Percentiles rank a stretch among this genome's conserved stretches.
phyloP scores from a whole-genome alignment of 53 echinoderm and acorn worm species.

The Paelopatides confundens region DNA sequence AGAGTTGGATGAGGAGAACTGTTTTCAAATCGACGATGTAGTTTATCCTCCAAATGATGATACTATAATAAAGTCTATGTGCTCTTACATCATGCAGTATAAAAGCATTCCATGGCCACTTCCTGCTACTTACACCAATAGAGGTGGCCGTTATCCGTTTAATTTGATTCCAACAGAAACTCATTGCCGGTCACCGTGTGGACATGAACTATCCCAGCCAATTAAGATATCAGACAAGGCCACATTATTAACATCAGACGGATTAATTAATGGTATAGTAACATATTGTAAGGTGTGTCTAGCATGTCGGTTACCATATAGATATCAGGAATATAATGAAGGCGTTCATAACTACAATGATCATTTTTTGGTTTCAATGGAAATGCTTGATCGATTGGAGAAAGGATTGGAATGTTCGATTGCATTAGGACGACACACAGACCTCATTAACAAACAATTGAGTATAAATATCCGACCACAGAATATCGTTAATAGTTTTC shows the following conservation, averaged over 20 bases:
- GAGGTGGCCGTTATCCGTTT: background rate
- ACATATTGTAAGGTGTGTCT: slow-evolving; percentile 29
- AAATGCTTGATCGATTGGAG: slow-evolving; percentile 9
- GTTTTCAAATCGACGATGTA: background rate
- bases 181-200: background rate
- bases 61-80: background rate
- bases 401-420: slow-evolving; percentile 8
- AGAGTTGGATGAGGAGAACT: background rate
- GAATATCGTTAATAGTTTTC: slow-evolving; percentile 1
- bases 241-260: background rate
- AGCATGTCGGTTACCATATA: background rate
- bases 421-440: slow-evolving; percentile 14
- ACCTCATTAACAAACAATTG: slow-evolving; percentile 11
- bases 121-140: background rate
- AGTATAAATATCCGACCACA: background rate
- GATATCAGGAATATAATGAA: slow-evolving; percentile 6
- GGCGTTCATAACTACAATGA: slow-evolving; percentile 41
- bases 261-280: background rate
- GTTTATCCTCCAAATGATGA: slow-evolving; percentile 1
- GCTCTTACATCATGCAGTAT: background rate
- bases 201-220: background rate
- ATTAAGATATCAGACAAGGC: slow-evolving; percentile 21
- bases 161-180: slow-evolving; percentile 24
- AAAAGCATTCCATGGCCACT: slow-evolving; percentile 32
- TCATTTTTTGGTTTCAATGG: background rate